Conservation (phyloP, 2,888 invertebrate species). For the Phyto melanocephala region DNA sequence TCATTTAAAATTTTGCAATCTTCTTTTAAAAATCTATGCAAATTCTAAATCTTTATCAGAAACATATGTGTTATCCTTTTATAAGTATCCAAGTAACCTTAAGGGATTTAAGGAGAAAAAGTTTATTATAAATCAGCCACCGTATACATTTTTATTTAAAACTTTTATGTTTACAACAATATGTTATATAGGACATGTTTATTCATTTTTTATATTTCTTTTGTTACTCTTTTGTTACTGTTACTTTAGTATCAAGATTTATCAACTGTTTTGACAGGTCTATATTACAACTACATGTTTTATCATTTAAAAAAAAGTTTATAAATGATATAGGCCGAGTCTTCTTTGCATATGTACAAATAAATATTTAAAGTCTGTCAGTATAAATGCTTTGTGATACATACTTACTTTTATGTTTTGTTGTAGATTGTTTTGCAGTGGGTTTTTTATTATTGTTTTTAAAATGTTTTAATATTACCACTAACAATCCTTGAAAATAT, state of each 20-base stretch:
- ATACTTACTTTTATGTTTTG: neutral
- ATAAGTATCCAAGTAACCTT: neutral
- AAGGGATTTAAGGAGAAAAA: neutral
- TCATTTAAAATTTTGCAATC: no score
- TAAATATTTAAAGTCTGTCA: neutral
- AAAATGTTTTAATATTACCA: conserved; percentile 23
- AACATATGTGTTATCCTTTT: no score
- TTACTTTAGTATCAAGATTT: conserved; percentile 23
- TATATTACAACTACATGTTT: neutral
- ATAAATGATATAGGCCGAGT: conserved; percentile 3
- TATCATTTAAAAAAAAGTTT: neutral
- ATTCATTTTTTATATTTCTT: neutral
- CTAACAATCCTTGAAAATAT: conserved; percentile 41
- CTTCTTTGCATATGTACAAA: neutral
- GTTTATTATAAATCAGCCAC: conserved; percentile 10
- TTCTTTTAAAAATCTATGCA: no score
- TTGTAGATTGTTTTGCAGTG: neutral
- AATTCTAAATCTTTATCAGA: no score
- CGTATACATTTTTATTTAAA: neutral
- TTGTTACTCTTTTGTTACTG: neutral
- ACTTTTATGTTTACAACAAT: neutral
- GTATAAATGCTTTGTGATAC: neutral
- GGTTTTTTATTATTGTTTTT: conserved; percentile 14
- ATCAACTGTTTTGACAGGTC: conserved; percentile 45
- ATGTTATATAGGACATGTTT: conserved; percentile 39